Percentiles rank a stretch among this genome's conserved stretches.
These are phyloP conservation scores for Temnothorax ravouxi DNA, from an alignment of 2,888 invertebrate species.

Conservation along the genomic window DNA sequence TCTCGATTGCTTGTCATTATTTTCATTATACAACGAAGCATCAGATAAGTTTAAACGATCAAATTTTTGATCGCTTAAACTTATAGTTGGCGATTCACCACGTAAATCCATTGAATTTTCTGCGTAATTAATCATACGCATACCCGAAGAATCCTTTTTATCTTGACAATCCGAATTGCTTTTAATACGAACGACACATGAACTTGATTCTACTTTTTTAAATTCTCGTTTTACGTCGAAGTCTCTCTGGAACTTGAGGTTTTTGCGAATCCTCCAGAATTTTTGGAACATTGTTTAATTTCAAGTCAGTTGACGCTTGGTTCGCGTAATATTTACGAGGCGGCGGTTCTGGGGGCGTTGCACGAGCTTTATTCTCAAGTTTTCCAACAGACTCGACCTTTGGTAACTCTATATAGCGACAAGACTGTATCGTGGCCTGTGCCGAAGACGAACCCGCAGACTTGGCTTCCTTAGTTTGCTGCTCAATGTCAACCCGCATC, in stretches of 20 bases:
- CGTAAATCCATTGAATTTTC: constrained; percentile 80
- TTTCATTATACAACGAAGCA: constrained; percentile 63
- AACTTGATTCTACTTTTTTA: constrained; percentile 63
- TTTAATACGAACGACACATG: constrained; percentile 56
- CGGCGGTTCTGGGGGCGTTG: constrained; percentile 86
- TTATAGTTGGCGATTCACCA: constrained; percentile 73
- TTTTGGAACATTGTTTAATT: constrained; percentile 55
- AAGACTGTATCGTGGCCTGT: constrained; percentile 60
- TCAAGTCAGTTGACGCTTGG: constrained; percentile 67
- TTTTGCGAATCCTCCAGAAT: constrained; percentile 69
- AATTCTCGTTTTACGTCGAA: constrained; percentile 69
- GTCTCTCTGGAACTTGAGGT: constrained; percentile 72
- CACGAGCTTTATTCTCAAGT: constrained; percentile 85
- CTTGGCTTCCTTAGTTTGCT: constrained; percentile 54
- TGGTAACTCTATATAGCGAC: constrained; percentile 64
- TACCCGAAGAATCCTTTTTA: constrained; percentile 74
- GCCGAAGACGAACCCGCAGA: constrained; percentile 35
- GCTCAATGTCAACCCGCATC: constrained; percentile 50
- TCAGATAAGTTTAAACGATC: constrained; percentile 49
- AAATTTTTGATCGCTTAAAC: constrained; percentile 40
- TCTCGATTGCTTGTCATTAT: constrained; percentile 72
- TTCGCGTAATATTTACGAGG: constrained; percentile 86
- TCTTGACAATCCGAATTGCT: constrained; percentile 66
- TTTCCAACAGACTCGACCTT: constrained; percentile 79
- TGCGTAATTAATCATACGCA: constrained; percentile 74